Evolutionary conservation across 2,888 invertebrate genomes (phyloP).

Genomic region (Nasonia oneida): DNA sequence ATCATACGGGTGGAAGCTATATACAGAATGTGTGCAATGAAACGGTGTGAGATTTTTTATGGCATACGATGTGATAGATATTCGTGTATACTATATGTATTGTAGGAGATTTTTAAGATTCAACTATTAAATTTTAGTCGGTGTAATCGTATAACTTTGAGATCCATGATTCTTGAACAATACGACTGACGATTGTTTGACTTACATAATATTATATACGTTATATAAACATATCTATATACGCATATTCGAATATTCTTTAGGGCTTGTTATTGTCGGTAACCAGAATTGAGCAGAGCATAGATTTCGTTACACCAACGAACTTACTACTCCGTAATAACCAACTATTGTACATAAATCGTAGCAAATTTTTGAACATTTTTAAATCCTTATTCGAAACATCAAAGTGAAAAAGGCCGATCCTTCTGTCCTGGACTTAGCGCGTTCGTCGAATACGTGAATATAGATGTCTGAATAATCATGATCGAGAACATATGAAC

Average conservation of each 20-base stretch:
- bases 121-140: not conserved
- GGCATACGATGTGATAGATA: not conserved
- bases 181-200: slow-evolving; percentile 41
- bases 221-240: slow-evolving; percentile 25
- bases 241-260: not conserved
- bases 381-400: slow-evolving; percentile 5
- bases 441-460: not conserved
- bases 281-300: not conserved
- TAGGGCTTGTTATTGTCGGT: slow-evolving; percentile 23
- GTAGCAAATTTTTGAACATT: not conserved
- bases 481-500: not conserved
- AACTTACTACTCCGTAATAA: not conserved
- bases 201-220: slow-evolving; percentile 19
- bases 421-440: slow-evolving; percentile 45
- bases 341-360: slow-evolving; percentile 33
- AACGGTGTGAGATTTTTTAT: not conserved
- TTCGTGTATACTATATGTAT: not conserved
- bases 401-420: not conserved
- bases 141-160: not conserved
- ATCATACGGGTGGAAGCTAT: not conserved
- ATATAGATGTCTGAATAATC: not conserved
- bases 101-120: not conserved
- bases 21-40: not conserved
- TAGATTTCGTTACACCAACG: not conserved
- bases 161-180: slow-evolving; percentile 25